Percentiles rank a stretch among this genome's conserved stretches.
Conservation (phyloP, 2,113 vertebrate genomes). For the Etheostoma spectabile region DNA sequence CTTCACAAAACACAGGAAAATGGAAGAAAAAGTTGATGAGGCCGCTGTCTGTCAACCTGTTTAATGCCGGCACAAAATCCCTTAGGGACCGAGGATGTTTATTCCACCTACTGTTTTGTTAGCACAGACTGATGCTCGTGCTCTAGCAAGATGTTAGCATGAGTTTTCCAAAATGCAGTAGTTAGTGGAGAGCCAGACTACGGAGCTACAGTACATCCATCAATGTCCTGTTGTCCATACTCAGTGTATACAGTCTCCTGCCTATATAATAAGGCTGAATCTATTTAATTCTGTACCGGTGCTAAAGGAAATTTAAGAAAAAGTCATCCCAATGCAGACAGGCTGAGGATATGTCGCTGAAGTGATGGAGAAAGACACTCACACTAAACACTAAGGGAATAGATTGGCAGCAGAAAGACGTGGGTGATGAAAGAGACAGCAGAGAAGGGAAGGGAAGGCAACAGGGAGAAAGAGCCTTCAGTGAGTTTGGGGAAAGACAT, state of each 20-base stretch:
- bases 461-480: constrained; percentile 5
- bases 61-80: constrained; percentile 31
- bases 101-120: constrained; percentile 62
- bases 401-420: constrained; percentile 34
- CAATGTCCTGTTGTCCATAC: background rate
- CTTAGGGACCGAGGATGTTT: constrained; percentile 40
- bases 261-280: background rate
- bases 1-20: constrained; percentile 23
- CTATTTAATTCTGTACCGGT: background rate
- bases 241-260: background rate
- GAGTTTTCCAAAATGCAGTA: constrained; percentile 30
- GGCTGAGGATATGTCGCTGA: constrained; percentile 2
- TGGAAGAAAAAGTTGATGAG: constrained; percentile 35
- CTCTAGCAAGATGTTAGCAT: constrained; percentile 26
- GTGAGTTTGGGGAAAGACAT: constrained; percentile 45
- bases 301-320: background rate
- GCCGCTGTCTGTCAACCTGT: constrained; percentile 55
- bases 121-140: constrained; percentile 41
- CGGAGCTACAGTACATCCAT: constrained; percentile 19
- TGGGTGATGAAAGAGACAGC: constrained; percentile 50
- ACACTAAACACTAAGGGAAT: constrained; percentile 34
- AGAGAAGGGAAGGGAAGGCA: constrained; percentile 16
- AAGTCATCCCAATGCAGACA: background rate
- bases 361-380: constrained; percentile 30
- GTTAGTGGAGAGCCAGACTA: constrained; percentile 14